A percentile compares a stretch with the other conserved stretches of the same genome.
Evolutionary conservation across 1,140 invertebrate genomes (phyloP).

Genomic region (Manduca sexta): DNA sequence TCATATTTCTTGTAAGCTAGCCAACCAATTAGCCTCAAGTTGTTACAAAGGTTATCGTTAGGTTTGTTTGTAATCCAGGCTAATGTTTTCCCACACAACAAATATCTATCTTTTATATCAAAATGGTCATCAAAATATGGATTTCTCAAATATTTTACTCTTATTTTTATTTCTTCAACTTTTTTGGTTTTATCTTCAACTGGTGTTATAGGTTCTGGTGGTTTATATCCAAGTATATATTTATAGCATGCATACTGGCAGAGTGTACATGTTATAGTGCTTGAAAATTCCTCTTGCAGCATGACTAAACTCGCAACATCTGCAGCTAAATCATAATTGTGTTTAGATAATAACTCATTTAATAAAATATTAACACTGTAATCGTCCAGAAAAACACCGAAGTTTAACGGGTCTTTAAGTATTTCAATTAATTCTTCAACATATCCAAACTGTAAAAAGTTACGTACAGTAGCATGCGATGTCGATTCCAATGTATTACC

Average conservation of each 20-base stretch:
- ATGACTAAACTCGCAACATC: slow-evolving; percentile 86
- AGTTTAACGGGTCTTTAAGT: slow-evolving; percentile 87
- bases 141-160: slow-evolving; percentile 87
- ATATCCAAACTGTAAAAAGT: slow-evolving; percentile 77
- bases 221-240: slow-evolving; percentile 77
- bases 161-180: slow-evolving; percentile 82
- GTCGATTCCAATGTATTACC: slow-evolving; percentile 84
- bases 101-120: slow-evolving; percentile 80
- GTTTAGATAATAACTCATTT: slow-evolving; percentile 82
- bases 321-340: slow-evolving; percentile 82
- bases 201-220: slow-evolving; percentile 53
- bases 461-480: slow-evolving; percentile 84
- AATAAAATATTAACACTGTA: slow-evolving; percentile 87
- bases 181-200: slow-evolving; percentile 59
- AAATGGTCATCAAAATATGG: slow-evolving; percentile 91
- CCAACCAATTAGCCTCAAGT: slow-evolving; percentile 80
- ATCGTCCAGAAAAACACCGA: slow-evolving; percentile 91
- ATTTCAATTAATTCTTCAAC: slow-evolving; percentile 80
- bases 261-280: slow-evolving; percentile 81
- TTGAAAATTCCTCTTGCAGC: slow-evolving; percentile 90
- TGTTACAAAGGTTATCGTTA: slow-evolving; percentile 75
- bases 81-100: slow-evolving; percentile 87
- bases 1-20: slow-evolving; percentile 80
- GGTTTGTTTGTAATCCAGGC: slow-evolving; percentile 74
- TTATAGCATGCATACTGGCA: slow-evolving; percentile 84